Base-by-base conservation (phyloP, 2,888 invertebrate species). In the Drosophila gaucha region DNA sequence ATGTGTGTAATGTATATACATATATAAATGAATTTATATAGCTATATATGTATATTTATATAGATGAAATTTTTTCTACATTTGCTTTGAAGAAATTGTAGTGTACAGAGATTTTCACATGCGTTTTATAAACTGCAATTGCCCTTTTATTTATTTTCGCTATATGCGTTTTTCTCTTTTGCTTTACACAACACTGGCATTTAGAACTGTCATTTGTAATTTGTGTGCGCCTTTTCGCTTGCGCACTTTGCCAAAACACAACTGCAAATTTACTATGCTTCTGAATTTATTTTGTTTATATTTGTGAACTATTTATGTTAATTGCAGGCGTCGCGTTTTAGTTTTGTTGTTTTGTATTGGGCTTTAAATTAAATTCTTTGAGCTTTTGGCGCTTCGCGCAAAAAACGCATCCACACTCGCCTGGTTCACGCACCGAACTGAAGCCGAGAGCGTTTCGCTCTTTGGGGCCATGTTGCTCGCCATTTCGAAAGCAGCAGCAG, bases 401-500 rank as follows among this genome's bases (percentile, higher is more conserved):
- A 80, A 20, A 85, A 68, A 76, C 78, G 72, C 90, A 89, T 88
- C 91, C 87, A 85, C 79, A 85, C 90, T 86, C 80, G 90, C 84
- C 87, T 88, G 84, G 80, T 87, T 90, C 89, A 88, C 89, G 89
- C 89, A 89, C 85, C 84, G 84, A 89, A 91, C 91, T 91, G 77
- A 90, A 75, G 51, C 55, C 54, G 62, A 60, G 57, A 58, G 62
- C 56, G 20, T 33, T 14, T 28, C 24, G 56, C 66, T 65, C 59
- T 62, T 57, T 57, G 39, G 8, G 26, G 22, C 6, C 35, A 44
- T 41, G 44, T 41, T 71, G 63, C 72, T 67, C 67, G 41, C 56
- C 22, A 57, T 59, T 78, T 67, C 75, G 75, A 70, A 74, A 78
- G 16, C 14, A 12, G 44, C 28, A 18, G 31, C 46, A 44, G 24